Percentiles rank a stretch among this genome's conserved stretches.
phyloP scores from a whole-genome alignment of 2,888 invertebrate species.

The Limnephilus auricula region DNA sequence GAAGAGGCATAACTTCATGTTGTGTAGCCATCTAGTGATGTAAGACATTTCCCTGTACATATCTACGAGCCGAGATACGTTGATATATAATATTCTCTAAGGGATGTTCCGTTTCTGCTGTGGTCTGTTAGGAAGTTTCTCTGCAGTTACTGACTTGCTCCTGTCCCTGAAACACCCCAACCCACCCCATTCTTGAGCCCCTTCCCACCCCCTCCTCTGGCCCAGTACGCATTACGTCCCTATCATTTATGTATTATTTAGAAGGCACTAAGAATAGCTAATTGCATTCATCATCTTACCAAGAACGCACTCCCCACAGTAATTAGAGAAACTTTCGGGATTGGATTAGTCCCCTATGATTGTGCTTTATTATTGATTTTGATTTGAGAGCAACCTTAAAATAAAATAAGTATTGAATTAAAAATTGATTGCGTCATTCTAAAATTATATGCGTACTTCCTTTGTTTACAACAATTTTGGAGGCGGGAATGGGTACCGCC shows the following conservation, averaged over 20 bases:
- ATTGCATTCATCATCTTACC: constrained; percentile 47
- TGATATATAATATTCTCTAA: constrained; percentile 10
- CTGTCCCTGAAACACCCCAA: constrained; percentile 30
- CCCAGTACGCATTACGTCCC: constrained; percentile 62
- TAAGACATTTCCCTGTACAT: not conserved
- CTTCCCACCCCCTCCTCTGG: not conserved
- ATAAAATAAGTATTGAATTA: not conserved
- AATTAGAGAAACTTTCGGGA: not conserved
- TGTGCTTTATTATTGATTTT: not conserved
- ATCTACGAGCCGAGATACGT: not conserved
- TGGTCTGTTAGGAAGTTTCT: constrained; percentile 59
- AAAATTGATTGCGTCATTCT: too few species aligned
- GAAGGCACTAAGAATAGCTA: constrained; percentile 59
- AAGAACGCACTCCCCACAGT: constrained; percentile 9
- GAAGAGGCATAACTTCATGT: not conserved
- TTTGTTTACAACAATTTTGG: too few species aligned
- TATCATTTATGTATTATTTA: constrained; percentile 63
- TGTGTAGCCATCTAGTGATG: not conserved
- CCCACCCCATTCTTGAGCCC: not conserved
- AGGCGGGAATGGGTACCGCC: too few species aligned
- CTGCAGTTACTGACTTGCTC: constrained; percentile 48
- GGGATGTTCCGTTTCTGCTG: constrained; percentile 51
- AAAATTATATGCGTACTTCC: not conserved
- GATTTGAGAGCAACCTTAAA: not conserved
- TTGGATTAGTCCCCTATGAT: not conserved